Evolutionary conservation across 2,797 vertebrate species (phyloP).

Genomic region (Sebastes trivittatus): DNA sequence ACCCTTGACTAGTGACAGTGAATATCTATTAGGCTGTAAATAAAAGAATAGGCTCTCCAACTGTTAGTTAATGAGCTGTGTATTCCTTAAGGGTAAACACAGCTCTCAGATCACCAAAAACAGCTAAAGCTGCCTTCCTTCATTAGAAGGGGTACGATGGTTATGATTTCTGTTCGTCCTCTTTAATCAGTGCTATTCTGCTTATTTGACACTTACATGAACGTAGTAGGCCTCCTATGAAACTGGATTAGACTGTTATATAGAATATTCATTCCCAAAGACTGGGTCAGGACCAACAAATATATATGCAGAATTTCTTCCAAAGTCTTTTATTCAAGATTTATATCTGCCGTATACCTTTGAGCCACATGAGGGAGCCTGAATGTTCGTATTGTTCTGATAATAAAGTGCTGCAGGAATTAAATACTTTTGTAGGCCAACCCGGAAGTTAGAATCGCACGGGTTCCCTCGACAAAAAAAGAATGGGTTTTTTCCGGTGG

Average conservation of each 20-base stretch:
- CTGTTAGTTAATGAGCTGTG: constrained; percentile 64
- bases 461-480: no score
- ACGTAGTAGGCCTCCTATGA: background rate
- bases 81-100: constrained; percentile 52
- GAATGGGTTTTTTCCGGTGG: no score
- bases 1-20: constrained; percentile 84
- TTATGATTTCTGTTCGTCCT: constrained; percentile 12
- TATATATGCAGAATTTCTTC: no score
- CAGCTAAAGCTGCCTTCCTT: constrained; percentile 19
- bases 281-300: no score
- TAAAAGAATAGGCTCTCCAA: constrained; percentile 77
- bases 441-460: no score
- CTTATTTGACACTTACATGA: background rate
- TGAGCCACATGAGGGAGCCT: no score
- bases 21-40: constrained; percentile 88
- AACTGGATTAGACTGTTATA: background rate
- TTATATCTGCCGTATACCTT: no score
- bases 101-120: constrained; percentile 36
- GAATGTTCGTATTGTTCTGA: no score
- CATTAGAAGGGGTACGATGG: constrained; percentile 14
- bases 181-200: constrained; percentile 2
- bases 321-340: no score
- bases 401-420: no score
- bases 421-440: no score
- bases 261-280: no score